Base-by-base conservation (phyloP, 2,113 vertebrate genomes). In the Callospermophilus lateralis region DNA sequence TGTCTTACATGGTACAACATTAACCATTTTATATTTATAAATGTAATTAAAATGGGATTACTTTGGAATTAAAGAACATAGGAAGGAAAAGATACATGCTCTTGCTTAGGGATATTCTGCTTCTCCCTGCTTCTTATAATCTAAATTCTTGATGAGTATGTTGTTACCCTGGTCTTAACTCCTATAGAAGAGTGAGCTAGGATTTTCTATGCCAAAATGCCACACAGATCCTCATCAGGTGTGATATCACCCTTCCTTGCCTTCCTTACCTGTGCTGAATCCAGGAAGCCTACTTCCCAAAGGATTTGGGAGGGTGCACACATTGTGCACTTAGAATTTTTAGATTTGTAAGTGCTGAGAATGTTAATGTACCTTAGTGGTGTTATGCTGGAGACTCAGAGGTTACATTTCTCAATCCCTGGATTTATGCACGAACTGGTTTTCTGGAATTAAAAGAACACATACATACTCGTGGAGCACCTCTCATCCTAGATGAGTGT, bases 21-120 rank as follows among this genome's bases (percentile, higher is more conserved):
- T 80, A 98, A 98, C 95, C 96, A 97, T 98, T 98, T 98, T 98
- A 98, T 98, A 98, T 98, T 98, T 98, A 98, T 98, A 96, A 97
- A 94, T 0, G 95, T 98, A 98, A 98, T 99, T 98, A 98, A 98
- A 98, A 96, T 2, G 20, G 94, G 0, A 98, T 98, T 94, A 97
- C 55, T 93, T 96, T 90, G 88, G 90, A 97, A 97, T 96, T 96
- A 97, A 95, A 94, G 72, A 95, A 93, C 61, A 88, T 30, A 89
- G 65, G 63, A 90, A 89, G 63, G 42, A 88, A 93, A 80, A 90
- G 68, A 84, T 34, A 53, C 77, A 55, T 37, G 42, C 30, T 83
- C 37, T 96, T 95, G 95, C 79, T 90, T 92, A 76, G 87, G 34
- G 84, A 87, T 37, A 24, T 48, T 19, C 24, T 93, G 37, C 20